Evolutionary conservation across 2,113 vertebrate species (phyloP).

Genomic region (Tragelaphus strepsiceros): DNA sequence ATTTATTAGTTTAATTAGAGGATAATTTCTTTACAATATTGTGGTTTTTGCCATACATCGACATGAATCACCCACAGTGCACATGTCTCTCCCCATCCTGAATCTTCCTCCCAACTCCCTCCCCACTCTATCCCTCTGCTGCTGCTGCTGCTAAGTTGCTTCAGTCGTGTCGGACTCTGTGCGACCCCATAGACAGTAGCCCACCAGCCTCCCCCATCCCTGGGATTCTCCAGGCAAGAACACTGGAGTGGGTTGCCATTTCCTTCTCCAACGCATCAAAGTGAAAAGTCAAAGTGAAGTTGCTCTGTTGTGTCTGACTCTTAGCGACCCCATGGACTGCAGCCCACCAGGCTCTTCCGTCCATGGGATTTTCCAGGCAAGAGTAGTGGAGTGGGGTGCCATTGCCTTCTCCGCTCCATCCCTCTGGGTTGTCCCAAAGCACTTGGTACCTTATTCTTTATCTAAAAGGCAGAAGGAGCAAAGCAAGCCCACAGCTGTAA

Average conservation of each 20-base stretch:
- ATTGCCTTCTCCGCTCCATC: not conserved
- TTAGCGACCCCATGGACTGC: not conserved
- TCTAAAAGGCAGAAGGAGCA: not conserved
- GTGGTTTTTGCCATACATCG: not conserved
- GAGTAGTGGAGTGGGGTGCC: not conserved
- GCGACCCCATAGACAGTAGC: too few species aligned
- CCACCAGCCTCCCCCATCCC: too few species aligned
- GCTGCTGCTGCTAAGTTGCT: too few species aligned
- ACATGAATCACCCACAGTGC: not conserved
- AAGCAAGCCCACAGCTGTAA: not conserved
- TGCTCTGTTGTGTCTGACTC: too few species aligned
- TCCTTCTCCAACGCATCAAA: too few species aligned
- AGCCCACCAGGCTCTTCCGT: not conserved
- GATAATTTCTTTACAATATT: not conserved
- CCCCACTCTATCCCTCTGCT: not conserved
- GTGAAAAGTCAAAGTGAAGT: too few species aligned
- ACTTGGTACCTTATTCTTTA: not conserved
- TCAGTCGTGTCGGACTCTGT: too few species aligned
- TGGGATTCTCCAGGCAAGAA: too few species aligned
- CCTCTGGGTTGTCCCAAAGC: not conserved
- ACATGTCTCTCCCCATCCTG: not conserved
- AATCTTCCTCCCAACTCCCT: not conserved
- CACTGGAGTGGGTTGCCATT: too few species aligned
- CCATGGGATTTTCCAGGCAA: not conserved
- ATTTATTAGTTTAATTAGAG: not conserved